phyloP scores from a whole-genome alignment of 92 coral and sea anemone genomes.

The Palythoa grandiflora region DNA sequence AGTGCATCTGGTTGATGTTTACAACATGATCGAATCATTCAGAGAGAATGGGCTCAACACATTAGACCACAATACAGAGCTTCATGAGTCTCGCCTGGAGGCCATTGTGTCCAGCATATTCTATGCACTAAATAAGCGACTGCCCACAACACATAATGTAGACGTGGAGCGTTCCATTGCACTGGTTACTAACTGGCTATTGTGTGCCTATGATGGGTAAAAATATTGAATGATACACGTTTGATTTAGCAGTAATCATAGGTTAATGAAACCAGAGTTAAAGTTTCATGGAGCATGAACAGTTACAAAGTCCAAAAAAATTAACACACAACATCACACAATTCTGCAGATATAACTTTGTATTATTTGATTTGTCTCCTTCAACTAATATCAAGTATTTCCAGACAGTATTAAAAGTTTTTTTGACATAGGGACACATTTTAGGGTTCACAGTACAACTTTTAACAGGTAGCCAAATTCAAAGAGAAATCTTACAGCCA shows the following conservation, averaged over 20 bases:
- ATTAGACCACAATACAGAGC: slow-evolving; percentile 94
- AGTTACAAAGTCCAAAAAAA: too few relatives aligned
- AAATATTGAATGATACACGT: neutral
- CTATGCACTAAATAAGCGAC: slow-evolving; percentile 96
- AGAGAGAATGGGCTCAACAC: slow-evolving; percentile 97
- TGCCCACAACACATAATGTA: slow-evolving; percentile 92
- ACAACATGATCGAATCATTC: slow-evolving; percentile 99
- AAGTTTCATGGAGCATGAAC: too few relatives aligned
- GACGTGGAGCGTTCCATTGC: slow-evolving; percentile 96
- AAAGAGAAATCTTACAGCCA: neutral
- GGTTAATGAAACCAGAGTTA: too few relatives aligned
- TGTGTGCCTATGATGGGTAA: slow-evolving; percentile 97
- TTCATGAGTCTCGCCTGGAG: slow-evolving; percentile 94
- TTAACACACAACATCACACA: too few relatives aligned
- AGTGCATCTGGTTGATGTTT: slow-evolving; percentile 98
- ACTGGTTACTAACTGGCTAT: slow-evolving; percentile 95
- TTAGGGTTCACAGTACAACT: too few relatives aligned
- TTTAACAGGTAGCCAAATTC: neutral
- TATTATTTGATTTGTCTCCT: too few relatives aligned
- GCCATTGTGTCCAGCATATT: slow-evolving; percentile 99
- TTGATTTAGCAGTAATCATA: too few relatives aligned
- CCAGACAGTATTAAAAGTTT: too few relatives aligned
- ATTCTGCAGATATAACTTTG: too few relatives aligned
- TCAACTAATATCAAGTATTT: too few relatives aligned
- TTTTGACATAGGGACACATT: too few relatives aligned